phyloP scores from a whole-genome alignment of 2,113 vertebrate genomes.

The Platycercus adscitus region DNA sequence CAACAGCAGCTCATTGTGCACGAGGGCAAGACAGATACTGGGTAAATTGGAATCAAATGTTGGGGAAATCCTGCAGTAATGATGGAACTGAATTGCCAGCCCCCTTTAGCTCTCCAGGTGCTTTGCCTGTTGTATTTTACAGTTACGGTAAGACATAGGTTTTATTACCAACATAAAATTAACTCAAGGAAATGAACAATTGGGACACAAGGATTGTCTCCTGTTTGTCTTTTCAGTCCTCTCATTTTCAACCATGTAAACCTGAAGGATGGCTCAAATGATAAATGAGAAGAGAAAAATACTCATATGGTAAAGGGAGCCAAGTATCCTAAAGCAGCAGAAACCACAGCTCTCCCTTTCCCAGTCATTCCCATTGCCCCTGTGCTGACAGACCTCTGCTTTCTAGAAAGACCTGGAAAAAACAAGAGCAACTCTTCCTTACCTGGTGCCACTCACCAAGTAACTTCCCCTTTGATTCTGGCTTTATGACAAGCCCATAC shows the following conservation, averaged over 20 bases:
- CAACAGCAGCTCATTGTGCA: background rate
- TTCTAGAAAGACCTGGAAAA: background rate
- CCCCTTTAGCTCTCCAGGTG: background rate
- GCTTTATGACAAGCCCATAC: background rate
- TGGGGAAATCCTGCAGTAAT: background rate
- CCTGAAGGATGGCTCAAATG: background rate
- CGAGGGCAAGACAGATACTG: background rate
- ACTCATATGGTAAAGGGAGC: background rate
- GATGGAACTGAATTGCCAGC: background rate
- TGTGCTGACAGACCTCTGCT: background rate
- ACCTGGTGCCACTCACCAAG: background rate
- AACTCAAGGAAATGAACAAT: background rate
- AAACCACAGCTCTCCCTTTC: background rate
- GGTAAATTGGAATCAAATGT: background rate
- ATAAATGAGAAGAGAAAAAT: background rate
- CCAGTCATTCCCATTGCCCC: fast-evolving
- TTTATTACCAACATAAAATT: background rate
- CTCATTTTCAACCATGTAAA: background rate
- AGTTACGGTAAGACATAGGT: background rate
- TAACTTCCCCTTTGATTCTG: background rate
- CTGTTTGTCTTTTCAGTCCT: background rate
- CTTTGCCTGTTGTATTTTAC: background rate
- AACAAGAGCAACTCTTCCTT: background rate
- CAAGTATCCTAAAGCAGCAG: background rate
- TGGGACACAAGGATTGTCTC: background rate